These are phyloP conservation scores for Turritopsis rubra DNA, from an alignment of 30 jellyfish, hydroid and myxozoan genomes.

Conservation along the genomic window DNA sequence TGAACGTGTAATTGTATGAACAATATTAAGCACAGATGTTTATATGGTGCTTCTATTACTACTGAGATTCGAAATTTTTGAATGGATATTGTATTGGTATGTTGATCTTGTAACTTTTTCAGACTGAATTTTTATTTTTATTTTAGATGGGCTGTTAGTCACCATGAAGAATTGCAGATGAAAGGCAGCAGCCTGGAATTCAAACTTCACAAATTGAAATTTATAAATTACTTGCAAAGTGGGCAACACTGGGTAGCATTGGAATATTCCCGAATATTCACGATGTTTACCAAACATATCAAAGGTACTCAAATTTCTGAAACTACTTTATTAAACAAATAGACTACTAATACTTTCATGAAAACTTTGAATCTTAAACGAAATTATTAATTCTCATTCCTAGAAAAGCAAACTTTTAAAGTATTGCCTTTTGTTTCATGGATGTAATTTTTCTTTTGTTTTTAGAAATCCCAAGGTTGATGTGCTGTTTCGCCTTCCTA, in stretches of 20 bases:
- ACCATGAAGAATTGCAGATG: conserved; percentile 67
- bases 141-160: conserved; percentile 82
- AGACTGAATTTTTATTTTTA: background rate
- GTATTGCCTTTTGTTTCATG: no score
- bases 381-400: background rate
- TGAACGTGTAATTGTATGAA: no score
- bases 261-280: conserved; percentile 67
- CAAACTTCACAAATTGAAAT: conserved; percentile 82
- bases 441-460: background rate
- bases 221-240: conserved; percentile 46
- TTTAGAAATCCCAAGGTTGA: conserved; percentile 77
- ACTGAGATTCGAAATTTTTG: no score
- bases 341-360: background rate
- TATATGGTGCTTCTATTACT: background rate
- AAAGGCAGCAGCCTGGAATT: conserved; percentile 78
- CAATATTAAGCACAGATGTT: background rate
- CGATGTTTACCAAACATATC: conserved; percentile 56
- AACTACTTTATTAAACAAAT: no score
- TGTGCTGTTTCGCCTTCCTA: conserved; percentile 94
- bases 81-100: no score
- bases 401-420: no score
- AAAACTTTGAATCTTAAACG: background rate
- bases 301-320: conserved; percentile 37
- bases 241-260: conserved; percentile 70
- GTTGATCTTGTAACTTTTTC: no score